phyloP scores from a whole-genome alignment of 2,113 vertebrate genomes.

The Stomatorhinus ivindoensis region DNA sequence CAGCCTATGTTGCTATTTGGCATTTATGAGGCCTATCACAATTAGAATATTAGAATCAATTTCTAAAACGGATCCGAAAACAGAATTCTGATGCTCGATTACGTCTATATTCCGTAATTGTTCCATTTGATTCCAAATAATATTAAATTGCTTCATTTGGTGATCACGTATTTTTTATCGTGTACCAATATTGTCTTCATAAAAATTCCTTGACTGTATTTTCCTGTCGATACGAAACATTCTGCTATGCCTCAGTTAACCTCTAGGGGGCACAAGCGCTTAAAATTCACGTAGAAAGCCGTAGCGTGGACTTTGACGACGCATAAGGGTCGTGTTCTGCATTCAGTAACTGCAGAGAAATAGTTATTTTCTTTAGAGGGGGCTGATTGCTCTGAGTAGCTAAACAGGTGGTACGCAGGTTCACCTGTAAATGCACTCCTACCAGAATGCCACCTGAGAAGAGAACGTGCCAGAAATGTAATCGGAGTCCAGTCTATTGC shows the following conservation, averaged over 20 bases:
- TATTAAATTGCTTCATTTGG: not conserved
- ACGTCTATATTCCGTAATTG: not conserved
- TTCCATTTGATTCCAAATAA: not conserved
- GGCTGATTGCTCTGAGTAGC: not conserved
- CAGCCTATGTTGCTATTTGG: not conserved
- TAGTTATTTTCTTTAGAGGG: not conserved
- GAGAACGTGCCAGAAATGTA: not conserved
- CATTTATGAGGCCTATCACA: not conserved
- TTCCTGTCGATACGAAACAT: not conserved
- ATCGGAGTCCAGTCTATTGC: not conserved
- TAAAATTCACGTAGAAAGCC: not conserved
- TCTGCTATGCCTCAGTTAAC: slow-evolving; percentile 5
- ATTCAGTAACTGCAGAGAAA: not conserved
- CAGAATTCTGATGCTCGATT: not conserved
- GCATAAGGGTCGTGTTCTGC: not conserved
- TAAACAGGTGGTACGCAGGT: not conserved
- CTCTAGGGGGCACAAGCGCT: slow-evolving; percentile 36
- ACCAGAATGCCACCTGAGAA: not conserved
- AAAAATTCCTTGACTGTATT: not conserved
- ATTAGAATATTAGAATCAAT: not conserved
- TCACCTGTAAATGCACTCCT: not conserved
- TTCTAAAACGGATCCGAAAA: not conserved
- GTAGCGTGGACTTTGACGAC: not conserved
- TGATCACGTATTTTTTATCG: not conserved
- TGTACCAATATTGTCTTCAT: not conserved